Conservation (phyloP, 2,888 invertebrate genomes). For the Conchocele bisecta region DNA sequence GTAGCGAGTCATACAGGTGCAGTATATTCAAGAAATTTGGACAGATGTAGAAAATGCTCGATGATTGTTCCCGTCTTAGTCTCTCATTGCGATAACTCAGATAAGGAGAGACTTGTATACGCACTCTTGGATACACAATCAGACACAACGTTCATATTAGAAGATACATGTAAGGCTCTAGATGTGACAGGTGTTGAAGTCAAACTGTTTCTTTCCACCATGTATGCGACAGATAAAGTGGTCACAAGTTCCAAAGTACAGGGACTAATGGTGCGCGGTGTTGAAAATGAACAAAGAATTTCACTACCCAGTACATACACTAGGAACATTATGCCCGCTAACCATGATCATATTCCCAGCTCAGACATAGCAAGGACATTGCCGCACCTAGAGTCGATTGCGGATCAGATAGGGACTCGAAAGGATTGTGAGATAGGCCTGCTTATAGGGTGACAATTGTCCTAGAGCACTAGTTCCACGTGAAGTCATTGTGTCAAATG, state of each 20-base stretch:
- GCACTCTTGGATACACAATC: constrained; percentile 60
- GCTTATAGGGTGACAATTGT: too few relatives aligned
- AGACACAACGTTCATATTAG: constrained; percentile 53
- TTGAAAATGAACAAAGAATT: constrained; percentile 15
- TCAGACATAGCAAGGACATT: constrained; percentile 26
- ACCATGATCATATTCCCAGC: constrained; percentile 41
- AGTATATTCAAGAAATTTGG: neutral
- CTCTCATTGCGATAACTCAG: constrained; percentile 37
- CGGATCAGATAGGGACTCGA: constrained; percentile 16
- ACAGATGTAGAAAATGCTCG: constrained; percentile 6
- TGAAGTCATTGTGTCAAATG: too few relatives aligned
- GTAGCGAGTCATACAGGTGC: neutral
- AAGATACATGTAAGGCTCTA: constrained; percentile 27
- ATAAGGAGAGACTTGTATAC: constrained; percentile 52
- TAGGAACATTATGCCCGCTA: constrained; percentile 44
- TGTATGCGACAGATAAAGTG: constrained; percentile 26
- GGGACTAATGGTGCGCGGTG: constrained; percentile 44
- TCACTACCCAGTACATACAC: constrained; percentile 47
- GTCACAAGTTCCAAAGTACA: constrained; percentile 12
- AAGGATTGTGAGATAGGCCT: too few relatives aligned
- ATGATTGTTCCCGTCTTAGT: constrained; percentile 48
- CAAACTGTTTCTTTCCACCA: constrained; percentile 45
- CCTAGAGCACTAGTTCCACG: too few relatives aligned
- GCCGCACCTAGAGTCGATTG: constrained; percentile 28
- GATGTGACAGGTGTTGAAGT: constrained; percentile 20